phyloP scores from a whole-genome alignment of 2,113 vertebrate species.

The Polypterus senegalus region DNA sequence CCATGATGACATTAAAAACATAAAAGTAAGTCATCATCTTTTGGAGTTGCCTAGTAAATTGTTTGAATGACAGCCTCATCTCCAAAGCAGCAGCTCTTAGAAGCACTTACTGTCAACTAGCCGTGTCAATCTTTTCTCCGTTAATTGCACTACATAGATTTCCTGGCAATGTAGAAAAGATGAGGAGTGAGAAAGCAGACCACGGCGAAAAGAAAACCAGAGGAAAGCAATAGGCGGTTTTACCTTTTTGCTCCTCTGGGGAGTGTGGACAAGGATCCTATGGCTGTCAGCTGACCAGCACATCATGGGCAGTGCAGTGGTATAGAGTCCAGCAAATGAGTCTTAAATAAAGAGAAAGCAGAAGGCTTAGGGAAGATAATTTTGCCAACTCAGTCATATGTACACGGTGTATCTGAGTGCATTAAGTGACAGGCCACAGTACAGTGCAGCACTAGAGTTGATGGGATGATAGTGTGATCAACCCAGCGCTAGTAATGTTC shows the following conservation, averaged over 20 bases:
- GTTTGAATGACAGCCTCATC: too few species aligned
- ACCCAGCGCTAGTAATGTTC: too few species aligned
- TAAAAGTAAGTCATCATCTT: too few species aligned
- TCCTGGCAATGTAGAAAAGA: conserved; percentile 30
- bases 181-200: background rate
- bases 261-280: conserved; percentile 50
- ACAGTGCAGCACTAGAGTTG: too few species aligned
- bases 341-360: conserved; percentile 19
- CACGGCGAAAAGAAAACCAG: conserved; percentile 27
- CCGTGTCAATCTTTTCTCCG: conserved; percentile 40
- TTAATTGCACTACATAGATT: conserved; percentile 51
- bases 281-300: conserved; percentile 65
- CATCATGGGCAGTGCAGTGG: conserved; percentile 27
- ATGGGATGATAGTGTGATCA: too few species aligned
- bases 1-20: too few species aligned
- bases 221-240: background rate
- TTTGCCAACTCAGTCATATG: too few species aligned
- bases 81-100: too few species aligned
- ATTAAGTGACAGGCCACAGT: too few species aligned
- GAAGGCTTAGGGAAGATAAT: too few species aligned
- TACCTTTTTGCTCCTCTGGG: conserved; percentile 53
- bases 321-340: conserved; percentile 53
- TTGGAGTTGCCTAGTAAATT: too few species aligned
- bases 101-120: conserved; percentile 49
- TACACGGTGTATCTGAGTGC: too few species aligned